Evolutionary conservation across 1,140 invertebrate species (phyloP).

Genomic region (Antheraea mylitta): DNA sequence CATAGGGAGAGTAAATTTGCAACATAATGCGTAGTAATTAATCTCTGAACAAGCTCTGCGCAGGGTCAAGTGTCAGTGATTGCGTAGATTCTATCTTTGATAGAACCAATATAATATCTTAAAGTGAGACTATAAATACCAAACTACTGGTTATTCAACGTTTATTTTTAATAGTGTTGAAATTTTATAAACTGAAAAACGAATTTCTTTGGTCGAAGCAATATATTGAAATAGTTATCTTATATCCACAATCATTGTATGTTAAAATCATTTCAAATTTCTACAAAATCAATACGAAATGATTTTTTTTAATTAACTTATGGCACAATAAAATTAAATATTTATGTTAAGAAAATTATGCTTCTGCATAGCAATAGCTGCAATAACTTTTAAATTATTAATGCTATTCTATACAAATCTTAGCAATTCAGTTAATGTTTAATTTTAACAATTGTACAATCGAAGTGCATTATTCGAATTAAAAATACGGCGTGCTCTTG

Average conservation of each 20-base stretch:
- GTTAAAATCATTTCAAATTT: too few species aligned
- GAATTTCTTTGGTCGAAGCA: too few species aligned
- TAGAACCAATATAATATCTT: conserved; percentile 28
- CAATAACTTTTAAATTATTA: neutral
- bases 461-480: conserved; percentile 40
- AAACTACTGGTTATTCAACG: conserved; percentile 30
- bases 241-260: too few species aligned
- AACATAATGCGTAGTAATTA: conserved; percentile 10
- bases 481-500: conserved; percentile 43
- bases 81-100: conserved; percentile 42
- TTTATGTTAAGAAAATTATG: neutral
- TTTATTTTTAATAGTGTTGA: neutral
- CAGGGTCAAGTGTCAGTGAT: conserved; percentile 48
- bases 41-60: neutral
- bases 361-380: neutral
- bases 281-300: neutral
- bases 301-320: too few species aligned
- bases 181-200: too few species aligned
- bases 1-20: conserved; percentile 1
- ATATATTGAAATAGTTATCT: too few species aligned
- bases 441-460: conserved; percentile 43
- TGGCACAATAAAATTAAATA: too few species aligned
- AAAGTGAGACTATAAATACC: conserved; percentile 39
- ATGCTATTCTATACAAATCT: neutral
- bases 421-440: conserved; percentile 15